phyloP scores from a whole-genome alignment of 2,113 vertebrate genomes.

The Coryphaenoides rupestris region DNA sequence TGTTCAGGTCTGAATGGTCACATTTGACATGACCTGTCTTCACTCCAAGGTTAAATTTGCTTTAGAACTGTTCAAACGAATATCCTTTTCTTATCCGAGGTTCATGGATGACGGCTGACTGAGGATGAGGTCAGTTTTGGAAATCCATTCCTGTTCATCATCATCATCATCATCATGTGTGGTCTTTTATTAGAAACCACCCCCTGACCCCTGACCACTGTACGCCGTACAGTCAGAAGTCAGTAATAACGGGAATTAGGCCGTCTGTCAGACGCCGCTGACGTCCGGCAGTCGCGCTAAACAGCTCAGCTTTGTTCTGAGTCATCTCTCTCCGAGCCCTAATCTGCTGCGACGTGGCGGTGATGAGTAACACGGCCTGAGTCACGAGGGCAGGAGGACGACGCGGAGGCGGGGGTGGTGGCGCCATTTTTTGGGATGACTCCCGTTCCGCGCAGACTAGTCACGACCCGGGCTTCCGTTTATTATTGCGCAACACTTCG shows the following conservation, averaged over 20 bases:
- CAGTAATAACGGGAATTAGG: conserved; percentile 74
- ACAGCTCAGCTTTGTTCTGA: conserved; percentile 61
- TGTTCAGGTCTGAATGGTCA: no score
- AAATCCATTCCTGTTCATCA: conserved; percentile 18
- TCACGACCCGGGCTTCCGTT: no score
- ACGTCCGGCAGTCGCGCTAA: conserved; percentile 41
- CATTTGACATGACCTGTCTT: no score
- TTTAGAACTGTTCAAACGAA: no score
- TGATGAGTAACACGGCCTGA: conserved; percentile 4
- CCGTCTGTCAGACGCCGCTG: conserved; percentile 53
- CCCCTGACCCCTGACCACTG: conserved; percentile 45
- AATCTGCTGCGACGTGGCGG: conserved; percentile 37
- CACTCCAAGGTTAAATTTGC: no score
- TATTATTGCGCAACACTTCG: no score
- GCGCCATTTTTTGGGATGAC: no score
- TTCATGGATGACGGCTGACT: conserved; percentile 10
- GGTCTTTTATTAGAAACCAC: conserved; percentile 26
- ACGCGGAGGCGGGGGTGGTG: no score
- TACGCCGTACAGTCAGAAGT: conserved; percentile 65
- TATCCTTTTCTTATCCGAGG: no score
- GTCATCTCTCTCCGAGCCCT: conserved; percentile 51
- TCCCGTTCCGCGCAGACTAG: no score
- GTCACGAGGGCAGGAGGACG: no score
- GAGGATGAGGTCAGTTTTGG: background rate
- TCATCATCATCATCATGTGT: no score